Percentiles rank a stretch among this genome's conserved stretches.
Conservation (phyloP, 1,140 invertebrate genomes). For the Pseudomyrmex sp. region DNA sequence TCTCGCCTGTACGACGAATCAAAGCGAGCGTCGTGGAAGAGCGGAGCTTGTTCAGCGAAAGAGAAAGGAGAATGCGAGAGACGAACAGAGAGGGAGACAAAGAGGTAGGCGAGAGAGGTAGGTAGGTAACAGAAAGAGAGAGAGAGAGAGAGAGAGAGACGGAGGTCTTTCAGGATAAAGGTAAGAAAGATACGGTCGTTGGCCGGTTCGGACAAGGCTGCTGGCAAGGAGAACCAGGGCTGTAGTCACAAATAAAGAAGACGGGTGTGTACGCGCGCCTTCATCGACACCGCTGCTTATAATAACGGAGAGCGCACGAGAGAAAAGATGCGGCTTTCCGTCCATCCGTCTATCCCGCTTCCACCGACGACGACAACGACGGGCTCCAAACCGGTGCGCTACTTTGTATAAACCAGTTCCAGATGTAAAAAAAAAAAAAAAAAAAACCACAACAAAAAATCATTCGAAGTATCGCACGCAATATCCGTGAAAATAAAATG, state of each 20-base stretch:
- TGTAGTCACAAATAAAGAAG: constrained; percentile 71
- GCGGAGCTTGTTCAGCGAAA: constrained; percentile 68
- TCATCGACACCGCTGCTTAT: constrained; percentile 63
- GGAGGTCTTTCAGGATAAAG: constrained; percentile 56
- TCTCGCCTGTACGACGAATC: constrained; percentile 67
- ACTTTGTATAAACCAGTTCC: constrained; percentile 48
- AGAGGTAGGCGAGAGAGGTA: constrained; percentile 51
- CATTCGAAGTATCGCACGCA: not conserved
- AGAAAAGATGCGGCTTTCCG: constrained; percentile 41
- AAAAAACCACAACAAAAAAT: too few relatives aligned
- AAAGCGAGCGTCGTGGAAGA: constrained; percentile 63
- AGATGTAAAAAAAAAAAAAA: constrained; percentile 21
- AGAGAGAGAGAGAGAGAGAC: constrained; percentile 13
- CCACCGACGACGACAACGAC: not conserved
- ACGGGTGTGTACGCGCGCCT: constrained; percentile 53
- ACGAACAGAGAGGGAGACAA: constrained; percentile 42
- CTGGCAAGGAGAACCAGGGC: constrained; percentile 77
- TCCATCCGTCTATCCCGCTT: not conserved
- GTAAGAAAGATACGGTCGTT: constrained; percentile 74
- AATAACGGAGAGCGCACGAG: constrained; percentile 66
- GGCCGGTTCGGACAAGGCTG: constrained; percentile 78
- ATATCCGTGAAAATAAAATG: constrained; percentile 47
- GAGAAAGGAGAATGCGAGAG: constrained; percentile 65
- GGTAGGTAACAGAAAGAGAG: constrained; percentile 23
- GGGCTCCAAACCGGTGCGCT: constrained; percentile 54